Conservation (phyloP, 2,113 vertebrate species). For the Anas platyrhynchos region DNA sequence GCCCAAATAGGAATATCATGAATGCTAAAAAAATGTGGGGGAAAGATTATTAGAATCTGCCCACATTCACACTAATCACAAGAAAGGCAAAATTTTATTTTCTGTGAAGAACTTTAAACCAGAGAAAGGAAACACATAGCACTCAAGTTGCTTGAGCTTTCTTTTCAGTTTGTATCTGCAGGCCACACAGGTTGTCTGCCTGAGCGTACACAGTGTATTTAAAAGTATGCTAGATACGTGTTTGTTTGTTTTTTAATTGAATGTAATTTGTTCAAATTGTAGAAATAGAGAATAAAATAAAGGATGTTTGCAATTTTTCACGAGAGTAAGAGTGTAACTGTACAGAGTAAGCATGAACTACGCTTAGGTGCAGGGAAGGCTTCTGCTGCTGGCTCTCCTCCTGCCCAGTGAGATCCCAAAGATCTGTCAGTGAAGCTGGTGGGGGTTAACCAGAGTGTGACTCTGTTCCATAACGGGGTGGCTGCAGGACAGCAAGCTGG, state of each 20-base stretch:
- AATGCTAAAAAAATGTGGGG: background rate
- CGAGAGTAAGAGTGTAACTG: no score
- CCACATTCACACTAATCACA: background rate
- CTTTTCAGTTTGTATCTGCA: background rate
- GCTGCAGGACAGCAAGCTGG: background rate
- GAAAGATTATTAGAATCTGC: background rate
- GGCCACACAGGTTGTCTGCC: accelerated
- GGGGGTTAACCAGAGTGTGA: accelerated
- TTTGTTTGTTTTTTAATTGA: background rate
- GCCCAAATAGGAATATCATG: background rate
- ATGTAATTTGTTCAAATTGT: background rate
- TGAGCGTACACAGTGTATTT: background rate
- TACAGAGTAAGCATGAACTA: background rate
- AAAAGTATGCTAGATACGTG: background rate
- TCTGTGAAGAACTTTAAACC: background rate
- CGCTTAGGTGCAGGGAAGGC: background rate
- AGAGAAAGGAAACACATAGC: background rate
- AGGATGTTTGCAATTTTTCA: background rate
- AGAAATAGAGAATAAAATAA: background rate
- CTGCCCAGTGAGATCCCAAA: background rate
- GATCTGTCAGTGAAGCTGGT: background rate
- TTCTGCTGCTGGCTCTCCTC: background rate
- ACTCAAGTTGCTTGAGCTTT: background rate
- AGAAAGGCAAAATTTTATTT: background rate
- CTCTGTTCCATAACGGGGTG: background rate